Evolutionary conservation across 1,140 invertebrate genomes (phyloP).

Genomic region (Macrobrachium nipponense): DNA sequence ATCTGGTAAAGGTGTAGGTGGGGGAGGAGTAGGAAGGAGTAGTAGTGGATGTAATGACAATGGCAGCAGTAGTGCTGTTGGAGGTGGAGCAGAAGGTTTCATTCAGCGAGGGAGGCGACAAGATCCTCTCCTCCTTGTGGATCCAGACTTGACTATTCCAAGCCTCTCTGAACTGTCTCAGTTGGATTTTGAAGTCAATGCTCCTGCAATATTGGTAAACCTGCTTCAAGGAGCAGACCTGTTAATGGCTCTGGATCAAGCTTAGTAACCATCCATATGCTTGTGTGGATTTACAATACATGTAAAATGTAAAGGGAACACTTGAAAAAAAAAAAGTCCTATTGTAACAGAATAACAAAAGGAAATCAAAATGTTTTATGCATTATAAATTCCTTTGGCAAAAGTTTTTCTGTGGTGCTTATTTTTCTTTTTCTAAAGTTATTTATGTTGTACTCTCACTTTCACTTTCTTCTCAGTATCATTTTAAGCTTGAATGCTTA

Average conservation of each 20-base stretch:
- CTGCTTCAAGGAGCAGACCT: constrained; percentile 72
- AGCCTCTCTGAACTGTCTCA: constrained; percentile 71
- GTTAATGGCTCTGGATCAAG: constrained; percentile 70
- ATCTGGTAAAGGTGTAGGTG: no score
- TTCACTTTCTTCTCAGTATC: no score
- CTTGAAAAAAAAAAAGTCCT: no score
- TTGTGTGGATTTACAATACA: constrained; percentile 9
- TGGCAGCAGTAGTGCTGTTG: neutral
- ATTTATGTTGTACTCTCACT: no score
- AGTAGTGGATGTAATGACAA: no score
- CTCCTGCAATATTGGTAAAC: constrained; percentile 68
- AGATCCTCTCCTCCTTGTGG: constrained; percentile 44
- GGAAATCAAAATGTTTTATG: no score
- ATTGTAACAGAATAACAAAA: no score
- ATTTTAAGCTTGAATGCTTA: no score
- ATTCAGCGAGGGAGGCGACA: constrained; percentile 11
- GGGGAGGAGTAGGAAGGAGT: no score
- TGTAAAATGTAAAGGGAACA: neutral
- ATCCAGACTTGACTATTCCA: constrained; percentile 65
- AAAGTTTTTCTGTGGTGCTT: no score
- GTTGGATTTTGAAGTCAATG: constrained; percentile 74
- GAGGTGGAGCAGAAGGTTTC: neutral
- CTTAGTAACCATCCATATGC: constrained; percentile 10
- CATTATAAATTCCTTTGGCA: no score
- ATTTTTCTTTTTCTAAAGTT: no score